Evolutionary conservation across 2,797 vertebrate genomes (phyloP).

Genomic region (Enteromius fasciolatus): DNA sequence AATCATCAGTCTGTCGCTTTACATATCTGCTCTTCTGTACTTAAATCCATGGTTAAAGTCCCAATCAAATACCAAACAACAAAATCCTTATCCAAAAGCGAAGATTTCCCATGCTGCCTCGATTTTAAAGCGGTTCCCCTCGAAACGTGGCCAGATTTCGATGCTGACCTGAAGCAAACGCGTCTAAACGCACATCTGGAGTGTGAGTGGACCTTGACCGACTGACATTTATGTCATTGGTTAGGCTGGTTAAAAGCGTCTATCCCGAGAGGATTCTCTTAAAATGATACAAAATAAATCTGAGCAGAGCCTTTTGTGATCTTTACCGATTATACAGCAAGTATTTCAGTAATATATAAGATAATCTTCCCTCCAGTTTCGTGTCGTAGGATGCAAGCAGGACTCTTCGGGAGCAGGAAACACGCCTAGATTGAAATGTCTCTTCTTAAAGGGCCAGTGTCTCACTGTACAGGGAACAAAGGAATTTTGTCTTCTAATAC

Average conservation of each 20-base stretch:
- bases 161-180: not conserved
- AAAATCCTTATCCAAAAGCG: conserved; percentile 48
- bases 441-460: conserved; percentile 80
- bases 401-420: conserved; percentile 81
- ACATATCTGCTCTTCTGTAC: conserved; percentile 17
- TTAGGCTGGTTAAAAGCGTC: conserved; percentile 37
- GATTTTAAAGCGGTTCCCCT: not conserved
- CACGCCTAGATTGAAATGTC: conserved; percentile 81
- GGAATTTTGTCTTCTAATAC: conserved; percentile 51
- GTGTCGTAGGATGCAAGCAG: conserved; percentile 68
- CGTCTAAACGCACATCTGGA: conserved; percentile 52
- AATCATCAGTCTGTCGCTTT: not conserved
- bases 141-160: not conserved
- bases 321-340: not conserved
- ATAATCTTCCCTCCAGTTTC: conserved; percentile 52
- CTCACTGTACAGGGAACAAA: conserved; percentile 71
- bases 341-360: not conserved
- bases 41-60: conserved; percentile 28
- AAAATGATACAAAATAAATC: not conserved
- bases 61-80: conserved; percentile 7
- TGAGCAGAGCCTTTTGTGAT: not conserved
- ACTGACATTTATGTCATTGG: conserved; percentile 75
- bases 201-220: conserved; percentile 75
- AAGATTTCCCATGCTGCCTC: conserved; percentile 54
- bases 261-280: not conserved